Evolutionary conservation across 92 coral and sea anemone species (phyloP).

Genomic region (Porites evermanni): DNA sequence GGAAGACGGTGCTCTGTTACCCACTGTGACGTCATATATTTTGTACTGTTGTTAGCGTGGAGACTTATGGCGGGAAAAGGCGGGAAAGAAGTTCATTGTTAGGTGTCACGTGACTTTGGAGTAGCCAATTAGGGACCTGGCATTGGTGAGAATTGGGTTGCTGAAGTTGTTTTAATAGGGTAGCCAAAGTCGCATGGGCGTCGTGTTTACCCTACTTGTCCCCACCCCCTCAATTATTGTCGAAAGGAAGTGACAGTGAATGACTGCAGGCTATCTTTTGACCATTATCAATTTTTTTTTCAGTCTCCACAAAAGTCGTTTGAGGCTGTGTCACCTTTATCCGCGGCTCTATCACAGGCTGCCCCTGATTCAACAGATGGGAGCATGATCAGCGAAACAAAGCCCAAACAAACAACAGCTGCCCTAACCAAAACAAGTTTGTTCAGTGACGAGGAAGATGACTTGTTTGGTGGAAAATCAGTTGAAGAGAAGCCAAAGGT

Average conservation of each 20-base stretch:
- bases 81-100: too few species aligned
- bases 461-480: constrained; percentile 66
- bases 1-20: too few species aligned
- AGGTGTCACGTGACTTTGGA: too few species aligned
- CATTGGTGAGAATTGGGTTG: too few species aligned
- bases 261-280: background rate
- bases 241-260: background rate
- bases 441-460: constrained; percentile 86
- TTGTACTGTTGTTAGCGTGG: too few species aligned
- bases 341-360: constrained; percentile 31
- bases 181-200: too few species aligned
- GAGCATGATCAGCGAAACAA: constrained; percentile 43
- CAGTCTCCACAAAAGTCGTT: constrained; percentile 35
- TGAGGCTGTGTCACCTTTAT: constrained; percentile 31
- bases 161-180: too few species aligned
- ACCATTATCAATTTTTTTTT: background rate
- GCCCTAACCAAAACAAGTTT: constrained; percentile 58
- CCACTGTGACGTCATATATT: too few species aligned
- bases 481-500: constrained; percentile 50
- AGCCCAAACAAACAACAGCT: constrained; percentile 42
- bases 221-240: background rate
- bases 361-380: constrained; percentile 29
- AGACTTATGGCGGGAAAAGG: too few species aligned
- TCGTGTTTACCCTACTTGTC: too few species aligned
- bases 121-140: too few species aligned